Conservation (phyloP, 1,140 invertebrate species). For the Galleria mellonella region DNA sequence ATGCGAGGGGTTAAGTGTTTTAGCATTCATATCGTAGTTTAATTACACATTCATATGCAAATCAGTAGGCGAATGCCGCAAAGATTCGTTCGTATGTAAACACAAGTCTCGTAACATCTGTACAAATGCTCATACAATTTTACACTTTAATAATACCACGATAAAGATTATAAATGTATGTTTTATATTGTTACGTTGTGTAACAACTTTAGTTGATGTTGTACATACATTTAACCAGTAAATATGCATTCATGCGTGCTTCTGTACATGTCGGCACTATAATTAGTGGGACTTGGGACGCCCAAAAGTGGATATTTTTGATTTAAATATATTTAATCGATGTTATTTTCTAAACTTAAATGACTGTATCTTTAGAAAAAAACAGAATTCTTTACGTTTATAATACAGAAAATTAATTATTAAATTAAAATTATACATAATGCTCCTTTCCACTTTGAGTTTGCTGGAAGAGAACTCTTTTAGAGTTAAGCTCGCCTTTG, state of each 20-base stretch:
- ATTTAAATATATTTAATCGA: too few relatives aligned
- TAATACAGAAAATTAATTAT: too few relatives aligned
- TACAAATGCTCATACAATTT: background rate
- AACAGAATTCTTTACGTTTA: too few relatives aligned
- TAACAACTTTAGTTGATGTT: conserved; percentile 2
- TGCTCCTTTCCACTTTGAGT: too few relatives aligned
- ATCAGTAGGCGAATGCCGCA: conserved; percentile 53
- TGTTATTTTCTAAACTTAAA: too few relatives aligned
- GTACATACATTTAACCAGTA: conserved; percentile 19
- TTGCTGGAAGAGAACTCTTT: too few relatives aligned
- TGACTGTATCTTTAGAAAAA: too few relatives aligned
- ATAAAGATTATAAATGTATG: conserved; percentile 3
- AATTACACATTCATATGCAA: conserved; percentile 73
- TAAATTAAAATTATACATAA: too few relatives aligned
- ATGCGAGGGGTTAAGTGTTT: conserved; percentile 29
- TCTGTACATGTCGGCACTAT: conserved; percentile 47
- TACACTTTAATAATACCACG: background rate
- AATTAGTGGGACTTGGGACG: conserved; percentile 49
- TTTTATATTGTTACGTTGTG: background rate
- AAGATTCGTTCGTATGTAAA: conserved; percentile 41
- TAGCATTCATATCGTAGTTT: conserved; percentile 52
- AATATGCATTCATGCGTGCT: conserved; percentile 64
- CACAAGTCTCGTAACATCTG: background rate
- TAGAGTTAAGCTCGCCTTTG: too few relatives aligned
- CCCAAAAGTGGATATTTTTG: conserved; percentile 21